Percentiles rank a stretch among this genome's conserved stretches.
phyloP scores from a whole-genome alignment of 2,797 vertebrate species.

The Pangasius macronema region DNA sequence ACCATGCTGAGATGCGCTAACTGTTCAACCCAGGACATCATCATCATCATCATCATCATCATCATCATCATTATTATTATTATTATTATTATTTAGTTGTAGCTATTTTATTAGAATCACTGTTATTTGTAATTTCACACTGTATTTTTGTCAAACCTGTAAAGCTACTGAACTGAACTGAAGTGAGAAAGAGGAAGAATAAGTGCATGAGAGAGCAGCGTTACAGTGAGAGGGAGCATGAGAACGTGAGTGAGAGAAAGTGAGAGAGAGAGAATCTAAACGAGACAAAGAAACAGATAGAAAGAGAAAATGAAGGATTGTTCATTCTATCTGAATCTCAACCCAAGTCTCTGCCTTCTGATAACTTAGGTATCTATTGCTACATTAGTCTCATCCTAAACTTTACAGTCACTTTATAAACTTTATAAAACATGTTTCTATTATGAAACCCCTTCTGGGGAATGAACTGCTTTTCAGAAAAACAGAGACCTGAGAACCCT shows the following conservation, averaged over 20 bases:
- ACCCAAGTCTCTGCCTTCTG: background rate
- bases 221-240: background rate
- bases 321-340: background rate
- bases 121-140: background rate
- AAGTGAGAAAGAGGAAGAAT: background rate
- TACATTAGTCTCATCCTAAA: background rate
- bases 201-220: background rate
- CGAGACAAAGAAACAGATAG: background rate
- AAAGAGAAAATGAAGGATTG: background rate
- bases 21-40: too few relatives aligned
- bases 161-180: background rate
- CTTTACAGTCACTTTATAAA: background rate
- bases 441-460: background rate
- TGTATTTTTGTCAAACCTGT: background rate
- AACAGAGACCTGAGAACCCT: background rate
- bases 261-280: background rate
- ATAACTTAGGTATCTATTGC: background rate
- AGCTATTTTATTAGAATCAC: background rate
- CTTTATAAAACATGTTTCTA: background rate
- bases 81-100: too few relatives aligned
- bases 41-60: too few relatives aligned
- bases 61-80: too few relatives aligned
- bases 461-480: constrained; percentile 1
- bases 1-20: too few relatives aligned
- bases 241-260: background rate